phyloP scores from a whole-genome alignment of 2,797 vertebrate species.

The Podarcis lilfordi region DNA sequence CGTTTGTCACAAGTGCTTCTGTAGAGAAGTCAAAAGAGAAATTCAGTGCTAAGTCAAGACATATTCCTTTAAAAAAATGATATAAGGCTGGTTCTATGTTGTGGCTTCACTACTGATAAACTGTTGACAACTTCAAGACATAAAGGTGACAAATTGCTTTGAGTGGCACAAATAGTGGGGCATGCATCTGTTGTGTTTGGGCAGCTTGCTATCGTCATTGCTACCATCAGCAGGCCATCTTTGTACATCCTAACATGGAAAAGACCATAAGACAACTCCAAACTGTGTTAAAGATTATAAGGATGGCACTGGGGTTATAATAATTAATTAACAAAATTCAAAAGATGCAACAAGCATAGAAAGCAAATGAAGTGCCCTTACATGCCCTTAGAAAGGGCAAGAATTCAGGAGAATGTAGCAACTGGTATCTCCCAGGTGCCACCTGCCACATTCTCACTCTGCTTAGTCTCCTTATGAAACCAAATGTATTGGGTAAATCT shows the following conservation, averaged over 20 bases:
- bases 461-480: no score
- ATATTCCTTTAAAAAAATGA: background rate
- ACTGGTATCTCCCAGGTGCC: no score
- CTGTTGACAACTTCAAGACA: background rate
- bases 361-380: no score
- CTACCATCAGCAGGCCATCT: background rate
- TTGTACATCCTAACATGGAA: background rate
- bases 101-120: background rate
- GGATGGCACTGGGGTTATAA: no score
- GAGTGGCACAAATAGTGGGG: background rate
- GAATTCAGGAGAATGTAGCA: no score
- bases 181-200: background rate
- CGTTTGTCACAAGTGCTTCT: conserved; percentile 88
- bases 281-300: no score
- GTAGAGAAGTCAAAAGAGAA: conserved; percentile 45
- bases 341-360: no score
- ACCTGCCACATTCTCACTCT: no score
- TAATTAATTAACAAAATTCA: no score
- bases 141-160: background rate
- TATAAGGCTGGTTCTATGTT: background rate
- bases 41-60: conserved; percentile 7
- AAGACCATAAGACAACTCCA: background rate
- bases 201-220: background rate
- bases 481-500: no score
- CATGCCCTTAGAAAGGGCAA: no score